phyloP scores from a whole-genome alignment of 2,888 invertebrate species.

The Pyrgus malvae region DNA sequence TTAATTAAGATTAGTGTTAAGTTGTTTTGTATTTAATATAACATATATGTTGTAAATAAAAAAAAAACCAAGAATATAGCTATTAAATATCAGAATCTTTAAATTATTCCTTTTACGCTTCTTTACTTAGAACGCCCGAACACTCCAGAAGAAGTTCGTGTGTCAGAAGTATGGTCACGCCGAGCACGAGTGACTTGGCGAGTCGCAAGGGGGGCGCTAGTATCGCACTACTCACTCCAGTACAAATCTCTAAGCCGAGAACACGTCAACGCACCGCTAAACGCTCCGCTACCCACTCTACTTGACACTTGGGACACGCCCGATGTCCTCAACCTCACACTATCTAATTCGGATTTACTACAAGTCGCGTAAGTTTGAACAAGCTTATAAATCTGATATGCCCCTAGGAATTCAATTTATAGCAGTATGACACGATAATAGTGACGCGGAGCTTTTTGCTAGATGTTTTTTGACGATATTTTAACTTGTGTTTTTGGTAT shows the following conservation, averaged over 20 bases:
- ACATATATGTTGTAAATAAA: background rate
- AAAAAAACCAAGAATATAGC: background rate
- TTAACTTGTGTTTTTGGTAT: too few relatives aligned
- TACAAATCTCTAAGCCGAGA: conserved; percentile 65
- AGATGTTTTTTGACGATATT: too few relatives aligned
- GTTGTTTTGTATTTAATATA: too few relatives aligned
- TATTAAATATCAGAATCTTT: background rate
- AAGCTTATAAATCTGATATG: conserved; percentile 31
- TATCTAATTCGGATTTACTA: conserved; percentile 69
- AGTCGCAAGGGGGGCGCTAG: conserved; percentile 62
- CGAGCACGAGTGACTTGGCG: conserved; percentile 72
- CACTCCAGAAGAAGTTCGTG: conserved; percentile 69
- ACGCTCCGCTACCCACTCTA: conserved; percentile 62
- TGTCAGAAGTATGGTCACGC: conserved; percentile 75
- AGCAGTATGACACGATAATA: too few relatives aligned
- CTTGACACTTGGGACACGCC: conserved; percentile 68
- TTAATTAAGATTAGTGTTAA: too few relatives aligned
- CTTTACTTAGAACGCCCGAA: conserved; percentile 61
- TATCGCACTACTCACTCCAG: conserved; percentile 71
- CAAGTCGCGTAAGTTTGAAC: conserved; percentile 67
- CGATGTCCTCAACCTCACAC: conserved; percentile 67
- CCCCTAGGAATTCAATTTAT: too few relatives aligned
- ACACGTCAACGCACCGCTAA: conserved; percentile 55
- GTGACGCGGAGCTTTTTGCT: too few relatives aligned
- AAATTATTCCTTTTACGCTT: background rate